Evolutionary conservation across 2,888 invertebrate species (phyloP).

Genomic region (Catocala nupta): DNA sequence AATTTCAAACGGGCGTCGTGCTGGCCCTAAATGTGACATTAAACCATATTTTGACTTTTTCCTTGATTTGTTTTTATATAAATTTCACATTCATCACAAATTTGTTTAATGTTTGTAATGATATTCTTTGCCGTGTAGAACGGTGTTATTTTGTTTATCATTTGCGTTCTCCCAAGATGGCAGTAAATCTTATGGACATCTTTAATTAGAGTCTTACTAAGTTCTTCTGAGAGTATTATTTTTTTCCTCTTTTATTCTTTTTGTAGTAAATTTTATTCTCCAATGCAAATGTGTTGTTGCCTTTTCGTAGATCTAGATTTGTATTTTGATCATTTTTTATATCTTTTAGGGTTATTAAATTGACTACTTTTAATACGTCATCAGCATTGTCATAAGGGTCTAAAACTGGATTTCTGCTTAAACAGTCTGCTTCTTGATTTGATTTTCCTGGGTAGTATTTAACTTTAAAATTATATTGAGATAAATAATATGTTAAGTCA

Average conservation of each 20-base stretch:
- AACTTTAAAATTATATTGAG: too few relatives aligned
- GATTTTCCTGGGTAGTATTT: too few relatives aligned
- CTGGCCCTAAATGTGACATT: conserved; percentile 47
- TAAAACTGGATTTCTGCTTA: too few relatives aligned
- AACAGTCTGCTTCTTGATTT: too few relatives aligned
- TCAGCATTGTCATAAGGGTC: too few relatives aligned
- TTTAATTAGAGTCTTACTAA: conserved; percentile 1
- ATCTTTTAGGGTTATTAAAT: background rate
- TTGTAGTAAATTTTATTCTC: background rate
- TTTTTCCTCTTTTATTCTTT: background rate
- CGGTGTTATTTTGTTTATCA: conserved; percentile 32
- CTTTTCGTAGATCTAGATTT: background rate
- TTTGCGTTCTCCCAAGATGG: conserved; percentile 42
- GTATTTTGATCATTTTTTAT: background rate
- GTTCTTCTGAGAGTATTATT: background rate
- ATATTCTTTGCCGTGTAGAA: conserved; percentile 39
- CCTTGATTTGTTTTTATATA: conserved; percentile 49
- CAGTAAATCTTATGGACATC: conserved; percentile 27
- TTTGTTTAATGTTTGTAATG: conserved; percentile 30
- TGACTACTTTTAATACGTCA: background rate
- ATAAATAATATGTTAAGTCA: too few relatives aligned
- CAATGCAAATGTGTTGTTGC: background rate
- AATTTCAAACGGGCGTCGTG: conserved; percentile 4
- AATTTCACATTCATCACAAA: conserved; percentile 33
- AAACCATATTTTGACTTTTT: conserved; percentile 38